Conservation (phyloP, 2,797 vertebrate species). For the Peromyscus eremicus region DNA sequence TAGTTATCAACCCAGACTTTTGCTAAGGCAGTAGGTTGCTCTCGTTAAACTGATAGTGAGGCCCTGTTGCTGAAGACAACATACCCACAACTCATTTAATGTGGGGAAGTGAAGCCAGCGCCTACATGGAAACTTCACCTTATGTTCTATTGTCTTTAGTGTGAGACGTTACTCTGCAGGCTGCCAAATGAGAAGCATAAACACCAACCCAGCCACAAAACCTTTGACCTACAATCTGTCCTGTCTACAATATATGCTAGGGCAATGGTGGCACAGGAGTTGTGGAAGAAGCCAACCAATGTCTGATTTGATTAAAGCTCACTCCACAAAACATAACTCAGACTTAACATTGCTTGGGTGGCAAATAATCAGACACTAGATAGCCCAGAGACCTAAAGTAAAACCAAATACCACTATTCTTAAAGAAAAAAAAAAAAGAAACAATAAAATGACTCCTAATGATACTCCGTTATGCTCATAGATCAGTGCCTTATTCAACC, state of each 20-base stretch:
- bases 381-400: neutral
- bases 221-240: neutral
- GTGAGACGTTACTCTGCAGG: neutral
- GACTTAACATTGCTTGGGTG: neutral
- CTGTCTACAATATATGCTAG: neutral
- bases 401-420: neutral
- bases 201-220: neutral
- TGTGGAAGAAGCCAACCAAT: neutral
- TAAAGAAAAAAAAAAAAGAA: neutral
- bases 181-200: neutral
- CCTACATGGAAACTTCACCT: neutral
- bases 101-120: rapidly evolving
- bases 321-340: too few relatives aligned
- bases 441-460: neutral
- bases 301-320: neutral
- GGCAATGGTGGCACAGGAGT: neutral
- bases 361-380: too few relatives aligned
- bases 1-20: neutral
- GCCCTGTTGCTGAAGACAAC: neutral
- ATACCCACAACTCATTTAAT: neutral
- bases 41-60: too few relatives aligned
- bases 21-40: neutral
- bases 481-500: neutral
- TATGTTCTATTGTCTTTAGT: neutral
- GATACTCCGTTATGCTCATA: neutral